Evolutionary conservation across 2,113 vertebrate species (phyloP), one percentile per base, ranked within the genome.

Genomic region (Chionis minor): DNA sequence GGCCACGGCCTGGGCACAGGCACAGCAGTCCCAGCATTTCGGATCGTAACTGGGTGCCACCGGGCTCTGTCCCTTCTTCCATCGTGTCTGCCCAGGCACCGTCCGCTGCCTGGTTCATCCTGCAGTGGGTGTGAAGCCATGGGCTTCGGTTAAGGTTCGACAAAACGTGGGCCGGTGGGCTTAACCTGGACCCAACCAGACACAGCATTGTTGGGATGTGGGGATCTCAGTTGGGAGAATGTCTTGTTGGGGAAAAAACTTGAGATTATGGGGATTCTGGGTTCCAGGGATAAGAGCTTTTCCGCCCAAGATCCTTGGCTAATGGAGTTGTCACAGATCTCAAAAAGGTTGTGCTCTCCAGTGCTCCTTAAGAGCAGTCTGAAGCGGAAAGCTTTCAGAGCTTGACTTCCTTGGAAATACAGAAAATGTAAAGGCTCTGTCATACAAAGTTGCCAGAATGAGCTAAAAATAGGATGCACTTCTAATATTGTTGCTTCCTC

Each of bases 21-120:
- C 1, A 0, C 33, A n/a, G 28, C 1, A 0, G 14, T 3, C 8
- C 24, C 1, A 0, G 13, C 12, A 35, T 20, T 49, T 13, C 8
- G 18, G 42, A 44, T 26, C 1, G 2, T 14, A 14, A 33, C 8
- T 2, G 13, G 13, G 40, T 49, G 42, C 62, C 5, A 3, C 12
- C 3, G 1, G 35, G 19, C 23, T 10, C 12, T 7, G 15, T 18
- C 20, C 28, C 9, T 17, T 12, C 33, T 24, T 20, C 1, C 2
- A 2, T 23, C 3, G 1, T 10, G 52, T 7, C 28, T 1, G 0
- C 40, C 11, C 18, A 1, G 12, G 4, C 10, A 20, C 23, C 0
- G 2, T 16, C 28, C 5, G 32, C 14, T 30, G 15, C 6, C 32
- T 3, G 49, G 8, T n/a, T n/a, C 27, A 8, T 45, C 40, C 42